Conservation (phyloP, 2,113 vertebrate genomes). For the Hippocampus barbouri region DNA sequence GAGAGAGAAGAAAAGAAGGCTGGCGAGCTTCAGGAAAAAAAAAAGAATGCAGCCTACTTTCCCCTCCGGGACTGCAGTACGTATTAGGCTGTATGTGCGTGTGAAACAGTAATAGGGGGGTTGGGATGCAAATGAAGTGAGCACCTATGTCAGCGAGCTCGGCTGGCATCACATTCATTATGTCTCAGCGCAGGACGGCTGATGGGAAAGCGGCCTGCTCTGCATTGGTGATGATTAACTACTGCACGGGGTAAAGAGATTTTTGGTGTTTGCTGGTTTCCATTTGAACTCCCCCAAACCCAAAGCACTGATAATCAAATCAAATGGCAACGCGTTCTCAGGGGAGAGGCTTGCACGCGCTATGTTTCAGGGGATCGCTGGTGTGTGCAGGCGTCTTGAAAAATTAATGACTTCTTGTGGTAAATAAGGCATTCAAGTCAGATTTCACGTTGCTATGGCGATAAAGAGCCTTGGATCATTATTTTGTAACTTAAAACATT, state of each 20-base stretch:
- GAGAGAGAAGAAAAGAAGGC: constrained; percentile 25
- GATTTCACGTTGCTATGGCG: constrained; percentile 38
- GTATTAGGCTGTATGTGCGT: constrained; percentile 34
- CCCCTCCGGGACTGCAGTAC: constrained; percentile 65
- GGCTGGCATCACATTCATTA: constrained; percentile 13
- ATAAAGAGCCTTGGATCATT: constrained; percentile 13
- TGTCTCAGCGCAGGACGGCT: constrained; percentile 2
- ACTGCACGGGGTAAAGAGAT: too few relatives aligned
- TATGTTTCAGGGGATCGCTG: not conserved
- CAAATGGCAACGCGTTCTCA: not conserved
- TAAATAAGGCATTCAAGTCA: constrained; percentile 13
- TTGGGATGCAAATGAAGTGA: constrained; percentile 56
- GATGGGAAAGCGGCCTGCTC: not conserved
- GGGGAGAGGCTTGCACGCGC: not conserved
- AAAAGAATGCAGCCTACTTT: constrained; percentile 54
- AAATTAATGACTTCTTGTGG: constrained; percentile 23
- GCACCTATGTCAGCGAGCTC: constrained; percentile 20
- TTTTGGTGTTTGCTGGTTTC: not conserved
- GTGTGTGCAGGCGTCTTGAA: constrained; percentile 17
- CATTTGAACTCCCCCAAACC: not conserved
- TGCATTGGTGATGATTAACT: not conserved
- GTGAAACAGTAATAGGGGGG: constrained; percentile 45
- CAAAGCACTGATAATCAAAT: not conserved
- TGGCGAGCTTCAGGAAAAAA: constrained; percentile 20
- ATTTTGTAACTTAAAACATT: not conserved